Evolutionary conservation across 2,113 vertebrate species (phyloP), one percentile per base, ranked within the genome.

Genomic region (Stomatorhinus ivindoensis): DNA sequence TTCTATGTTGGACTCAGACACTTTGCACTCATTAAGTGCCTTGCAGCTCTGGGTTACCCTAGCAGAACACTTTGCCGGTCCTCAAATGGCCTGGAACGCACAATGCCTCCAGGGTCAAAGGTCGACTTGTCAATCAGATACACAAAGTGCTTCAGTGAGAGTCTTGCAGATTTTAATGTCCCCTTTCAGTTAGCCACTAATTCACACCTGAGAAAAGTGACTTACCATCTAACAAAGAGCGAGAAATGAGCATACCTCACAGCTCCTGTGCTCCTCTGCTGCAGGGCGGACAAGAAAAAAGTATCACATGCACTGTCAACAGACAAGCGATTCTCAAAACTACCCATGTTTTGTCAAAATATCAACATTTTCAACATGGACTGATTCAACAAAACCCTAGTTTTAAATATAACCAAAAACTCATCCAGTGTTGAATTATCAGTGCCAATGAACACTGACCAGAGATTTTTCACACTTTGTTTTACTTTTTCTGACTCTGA

Each of bases 401-500:
- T 87, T 87, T 87, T 17, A 53, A 35, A 19, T 53, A 55, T 19
- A 39, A 51, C 86, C 27, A 21, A 65, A 65, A 50, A 44, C 51
- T 15, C 50, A 46, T 44, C 51, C n/a, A 1, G 4, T 46, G 86
- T 55, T 61, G 39, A 87, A 87, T 87, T 42, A 87, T 46, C 87
- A 44, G 48, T 61, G 39, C 35, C 53, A 65, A 44, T 24, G n/a
- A 55, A 35, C n/a, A 39, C 24, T 47, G 27, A 53, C 85, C n/a
- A 39, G 44, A 87, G 47, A 51, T 55, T 87, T 87, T 53, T 51
- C 48, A 87, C 85, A 87, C 85, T 87, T 55, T 55, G 85, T 31
- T 87, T 87, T 27, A 87, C 50, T 87, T 87, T 47, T 87, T 87
- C 53, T 85, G 24, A 87, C 55, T 84, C 82, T 51, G 55, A 51